Conservation (phyloP, 2,888 invertebrate species). For the Bombyx huttoni region DNA sequence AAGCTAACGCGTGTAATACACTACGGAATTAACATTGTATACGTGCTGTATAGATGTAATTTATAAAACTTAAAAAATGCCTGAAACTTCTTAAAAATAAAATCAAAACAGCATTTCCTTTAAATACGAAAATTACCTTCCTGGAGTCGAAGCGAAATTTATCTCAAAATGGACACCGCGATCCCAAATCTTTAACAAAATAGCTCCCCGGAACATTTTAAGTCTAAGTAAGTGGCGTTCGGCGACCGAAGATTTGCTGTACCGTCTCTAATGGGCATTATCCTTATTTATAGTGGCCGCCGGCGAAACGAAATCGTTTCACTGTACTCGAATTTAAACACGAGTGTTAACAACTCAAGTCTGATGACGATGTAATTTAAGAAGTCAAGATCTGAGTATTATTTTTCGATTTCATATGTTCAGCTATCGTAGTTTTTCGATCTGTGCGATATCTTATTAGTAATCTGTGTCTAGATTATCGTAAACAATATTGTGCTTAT, state of each 20-base stretch:
- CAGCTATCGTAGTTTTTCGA: too few relatives aligned
- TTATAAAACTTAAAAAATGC: too few relatives aligned
- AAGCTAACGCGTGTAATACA: too few relatives aligned
- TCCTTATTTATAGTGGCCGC: slow-evolving; percentile 68
- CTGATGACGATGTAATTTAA: not conserved
- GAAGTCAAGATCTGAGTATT: not conserved
- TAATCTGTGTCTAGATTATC: too few relatives aligned
- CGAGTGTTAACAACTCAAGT: not conserved
- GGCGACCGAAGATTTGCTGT: slow-evolving; percentile 69
- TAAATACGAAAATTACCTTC: not conserved
- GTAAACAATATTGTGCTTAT: too few relatives aligned
- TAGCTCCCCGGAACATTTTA: slow-evolving; percentile 62
- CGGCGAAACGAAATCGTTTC: slow-evolving; percentile 35
- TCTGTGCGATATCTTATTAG: too few relatives aligned
- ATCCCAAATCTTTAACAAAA: slow-evolving; percentile 67
- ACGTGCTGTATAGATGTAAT: too few relatives aligned
- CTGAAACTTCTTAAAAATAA: not conserved
- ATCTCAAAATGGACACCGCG: slow-evolving; percentile 52
- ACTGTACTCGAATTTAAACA: slow-evolving; percentile 3
- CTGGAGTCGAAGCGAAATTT: slow-evolving; percentile 23
- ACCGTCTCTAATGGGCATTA: slow-evolving; percentile 69
- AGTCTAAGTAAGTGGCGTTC: slow-evolving; percentile 73
- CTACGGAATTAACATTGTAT: too few relatives aligned
- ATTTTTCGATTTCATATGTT: too few relatives aligned
- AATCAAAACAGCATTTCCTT: not conserved